These are phyloP conservation scores for Ornithoptera alexandrae DNA, from an alignment of 2,888 invertebrate species.

Conservation along the genomic window DNA sequence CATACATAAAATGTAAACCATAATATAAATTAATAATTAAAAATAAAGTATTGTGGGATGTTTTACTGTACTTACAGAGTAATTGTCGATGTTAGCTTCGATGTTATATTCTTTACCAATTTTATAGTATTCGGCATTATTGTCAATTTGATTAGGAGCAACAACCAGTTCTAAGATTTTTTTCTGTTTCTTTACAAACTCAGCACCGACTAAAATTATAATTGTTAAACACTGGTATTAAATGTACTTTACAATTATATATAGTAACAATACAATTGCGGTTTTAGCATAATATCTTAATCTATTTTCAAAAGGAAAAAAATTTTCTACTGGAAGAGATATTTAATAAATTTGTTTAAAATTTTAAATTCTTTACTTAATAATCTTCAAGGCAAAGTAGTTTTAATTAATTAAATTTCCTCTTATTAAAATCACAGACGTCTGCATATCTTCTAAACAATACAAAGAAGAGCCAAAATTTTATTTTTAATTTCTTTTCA, in stretches of 20 bases:
- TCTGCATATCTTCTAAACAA: neutral
- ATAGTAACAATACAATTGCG: neutral
- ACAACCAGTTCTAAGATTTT: slow-evolving; percentile 68
- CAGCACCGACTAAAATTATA: slow-evolving; percentile 36
- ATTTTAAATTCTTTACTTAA: neutral
- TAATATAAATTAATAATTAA: too few species aligned
- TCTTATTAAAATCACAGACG: too few species aligned
- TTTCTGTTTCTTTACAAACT: slow-evolving; percentile 52
- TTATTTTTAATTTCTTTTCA: too few species aligned
- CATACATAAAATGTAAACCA: too few species aligned
- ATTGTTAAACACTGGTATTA: neutral
- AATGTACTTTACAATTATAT: too few species aligned
- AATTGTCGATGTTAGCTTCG: slow-evolving; percentile 60
- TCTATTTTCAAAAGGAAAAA: neutral
- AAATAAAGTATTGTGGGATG: neutral
- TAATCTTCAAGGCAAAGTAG: neutral
- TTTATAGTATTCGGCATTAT: slow-evolving; percentile 58
- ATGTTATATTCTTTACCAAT: slow-evolving; percentile 57
- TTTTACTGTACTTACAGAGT: slow-evolving; percentile 51
- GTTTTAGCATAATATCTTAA: neutral
- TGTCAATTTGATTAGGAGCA: slow-evolving; percentile 59
- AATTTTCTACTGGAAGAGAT: neutral
- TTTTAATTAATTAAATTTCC: neutral
- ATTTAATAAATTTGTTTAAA: neutral
- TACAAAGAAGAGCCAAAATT: too few species aligned